Conservation (phyloP, 2,888 invertebrate species). For the Dasysyrphus albostriatus region DNA sequence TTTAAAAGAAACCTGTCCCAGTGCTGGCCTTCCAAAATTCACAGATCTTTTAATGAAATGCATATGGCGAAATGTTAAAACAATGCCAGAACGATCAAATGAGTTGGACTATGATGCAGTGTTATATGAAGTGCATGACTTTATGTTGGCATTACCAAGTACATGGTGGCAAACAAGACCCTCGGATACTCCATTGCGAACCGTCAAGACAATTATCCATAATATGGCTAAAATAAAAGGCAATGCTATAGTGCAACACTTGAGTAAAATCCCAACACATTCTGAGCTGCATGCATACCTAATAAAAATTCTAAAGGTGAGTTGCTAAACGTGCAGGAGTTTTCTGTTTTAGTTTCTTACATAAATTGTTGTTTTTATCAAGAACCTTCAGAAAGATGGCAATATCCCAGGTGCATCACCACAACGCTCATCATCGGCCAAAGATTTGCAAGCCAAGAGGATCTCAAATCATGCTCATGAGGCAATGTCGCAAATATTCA, state of each 20-base stretch:
- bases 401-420: conserved; percentile 83
- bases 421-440: conserved; percentile 80
- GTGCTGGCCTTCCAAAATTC: conserved; percentile 88
- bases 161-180: conserved; percentile 93
- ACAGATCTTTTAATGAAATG: conserved; percentile 95
- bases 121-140: conserved; percentile 93
- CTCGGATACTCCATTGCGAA: conserved; percentile 94
- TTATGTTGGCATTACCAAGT: conserved; percentile 94
- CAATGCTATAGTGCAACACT: conserved; percentile 90
- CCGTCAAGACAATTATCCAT: conserved; percentile 97
- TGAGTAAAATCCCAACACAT: conserved; percentile 90
- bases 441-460: conserved; percentile 84
- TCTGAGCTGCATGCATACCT: conserved; percentile 95
- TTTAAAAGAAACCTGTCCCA: conserved; percentile 92
- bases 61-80: conserved; percentile 96
- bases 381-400: conserved; percentile 86
- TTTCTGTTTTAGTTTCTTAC: not conserved
- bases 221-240: conserved; percentile 95
- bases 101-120: conserved; percentile 91
- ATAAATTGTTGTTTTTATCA: conserved; percentile 26
- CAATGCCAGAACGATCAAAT: conserved; percentile 91
- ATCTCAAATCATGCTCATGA: conserved; percentile 93
- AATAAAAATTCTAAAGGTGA: conserved; percentile 89
- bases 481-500: conserved; percentile 94
- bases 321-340: not conserved